These are phyloP conservation scores for Leuciscus waleckii DNA, from an alignment of 2,797 vertebrate genomes.

Conservation along the genomic window DNA sequence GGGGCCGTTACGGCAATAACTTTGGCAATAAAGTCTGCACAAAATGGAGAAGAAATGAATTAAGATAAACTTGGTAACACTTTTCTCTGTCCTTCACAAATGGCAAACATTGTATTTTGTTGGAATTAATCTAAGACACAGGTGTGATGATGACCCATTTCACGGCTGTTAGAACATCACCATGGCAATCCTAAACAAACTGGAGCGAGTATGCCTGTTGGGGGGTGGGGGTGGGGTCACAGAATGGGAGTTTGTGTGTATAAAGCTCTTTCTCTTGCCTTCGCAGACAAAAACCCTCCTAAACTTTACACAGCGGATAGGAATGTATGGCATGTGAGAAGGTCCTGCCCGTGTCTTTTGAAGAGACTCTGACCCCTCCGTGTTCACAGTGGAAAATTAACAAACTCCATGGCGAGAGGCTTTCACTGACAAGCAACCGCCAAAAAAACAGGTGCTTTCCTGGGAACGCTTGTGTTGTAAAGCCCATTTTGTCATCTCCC, in stretches of 20 bases:
- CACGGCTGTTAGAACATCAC: slow-evolving; percentile 43
- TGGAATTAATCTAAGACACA: slow-evolving; percentile 4
- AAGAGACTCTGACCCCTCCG: slow-evolving; percentile 72
- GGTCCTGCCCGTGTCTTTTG: slow-evolving; percentile 76
- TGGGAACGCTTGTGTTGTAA: slow-evolving; percentile 6
- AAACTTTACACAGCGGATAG: slow-evolving; percentile 86
- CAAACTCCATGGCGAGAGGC: slow-evolving; percentile 55
- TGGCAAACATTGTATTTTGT: not conserved
- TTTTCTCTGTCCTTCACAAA: not conserved
- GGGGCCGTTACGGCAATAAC: slow-evolving; percentile 8
- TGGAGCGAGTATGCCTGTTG: not conserved
- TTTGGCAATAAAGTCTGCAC: slow-evolving; percentile 13
- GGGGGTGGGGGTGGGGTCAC: not conserved
- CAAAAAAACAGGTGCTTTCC: slow-evolving; percentile 42
- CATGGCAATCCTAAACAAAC: slow-evolving; percentile 40
- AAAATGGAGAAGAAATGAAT: not conserved
- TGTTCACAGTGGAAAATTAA: slow-evolving; percentile 75
- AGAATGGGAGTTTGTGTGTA: slow-evolving; percentile 58
- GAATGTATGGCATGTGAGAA: slow-evolving; percentile 86
- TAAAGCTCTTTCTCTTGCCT: slow-evolving; percentile 69
- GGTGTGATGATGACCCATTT: slow-evolving; percentile 33
- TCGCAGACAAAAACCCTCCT: slow-evolving; percentile 76
- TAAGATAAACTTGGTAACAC: not conserved
- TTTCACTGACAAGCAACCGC: slow-evolving; percentile 48
- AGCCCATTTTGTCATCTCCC: slow-evolving; percentile 1